Conservation (phyloP, 1,140 invertebrate genomes). For the Oscheius sp. region DNA sequence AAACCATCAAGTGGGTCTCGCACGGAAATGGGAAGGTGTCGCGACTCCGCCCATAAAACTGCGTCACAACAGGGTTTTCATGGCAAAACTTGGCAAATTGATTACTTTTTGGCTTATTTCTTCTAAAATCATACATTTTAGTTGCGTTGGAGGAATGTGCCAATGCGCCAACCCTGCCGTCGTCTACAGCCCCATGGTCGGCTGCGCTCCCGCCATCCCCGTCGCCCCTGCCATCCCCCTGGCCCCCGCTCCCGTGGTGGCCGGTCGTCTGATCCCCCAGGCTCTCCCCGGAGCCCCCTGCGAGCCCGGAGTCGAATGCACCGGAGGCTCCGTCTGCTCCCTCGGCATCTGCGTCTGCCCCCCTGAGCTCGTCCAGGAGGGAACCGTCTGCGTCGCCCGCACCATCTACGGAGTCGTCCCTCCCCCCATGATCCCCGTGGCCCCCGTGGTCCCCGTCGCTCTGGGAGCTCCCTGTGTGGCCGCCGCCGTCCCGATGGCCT, state of each 20-base stretch:
- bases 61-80: too few relatives aligned
- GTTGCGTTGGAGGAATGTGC: constrained; percentile 42
- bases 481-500: constrained; percentile 24
- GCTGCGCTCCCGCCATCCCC: constrained; percentile 37
- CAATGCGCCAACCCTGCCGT: constrained; percentile 37
- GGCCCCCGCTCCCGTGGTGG: constrained; percentile 46
- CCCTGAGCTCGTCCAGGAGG: constrained; percentile 53
- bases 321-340: constrained; percentile 52
- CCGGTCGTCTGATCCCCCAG: constrained; percentile 54
- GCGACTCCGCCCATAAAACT: too few relatives aligned
- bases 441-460: constrained; percentile 29
- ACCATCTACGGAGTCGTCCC: constrained; percentile 50
- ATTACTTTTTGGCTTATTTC: too few relatives aligned
- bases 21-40: too few relatives aligned
- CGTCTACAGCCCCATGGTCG: constrained; percentile 44
- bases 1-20: too few relatives aligned
- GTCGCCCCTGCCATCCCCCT: constrained; percentile 29
- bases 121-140: constrained; percentile 20
- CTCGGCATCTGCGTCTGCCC: constrained; percentile 53
- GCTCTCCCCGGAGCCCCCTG: constrained; percentile 55
- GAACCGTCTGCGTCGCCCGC: constrained; percentile 51
- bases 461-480: constrained; percentile 43
- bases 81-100: too few relatives aligned
- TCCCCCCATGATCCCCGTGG: constrained; percentile 36
- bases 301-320: constrained; percentile 57